Conservation (phyloP, 2,888 invertebrate genomes). For the Lacanobia oleracea region DNA sequence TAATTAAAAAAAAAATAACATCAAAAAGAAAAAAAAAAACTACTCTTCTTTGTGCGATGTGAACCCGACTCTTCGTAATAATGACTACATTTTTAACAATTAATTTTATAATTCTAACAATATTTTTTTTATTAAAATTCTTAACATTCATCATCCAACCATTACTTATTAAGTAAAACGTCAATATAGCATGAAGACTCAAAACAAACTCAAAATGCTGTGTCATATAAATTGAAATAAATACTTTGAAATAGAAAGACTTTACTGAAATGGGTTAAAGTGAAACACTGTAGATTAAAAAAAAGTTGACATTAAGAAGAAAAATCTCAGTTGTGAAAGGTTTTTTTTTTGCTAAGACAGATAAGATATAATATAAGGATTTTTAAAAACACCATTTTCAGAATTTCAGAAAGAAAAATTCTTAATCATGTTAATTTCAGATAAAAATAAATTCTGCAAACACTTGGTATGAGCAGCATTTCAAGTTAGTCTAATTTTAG, state of each 20-base stretch:
- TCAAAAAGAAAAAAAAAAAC: conserved; percentile 63
- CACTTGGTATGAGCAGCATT: conserved; percentile 47
- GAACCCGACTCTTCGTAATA: conserved; percentile 82
- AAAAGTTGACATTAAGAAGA: too few species aligned
- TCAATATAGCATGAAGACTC: conserved; percentile 73
- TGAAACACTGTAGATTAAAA: too few species aligned
- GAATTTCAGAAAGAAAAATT: neutral
- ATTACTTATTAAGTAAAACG: conserved; percentile 78
- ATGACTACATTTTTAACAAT: conserved; percentile 83
- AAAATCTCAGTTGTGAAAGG: too few species aligned
- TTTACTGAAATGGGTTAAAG: neutral
- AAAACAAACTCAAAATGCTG: conserved; percentile 53
- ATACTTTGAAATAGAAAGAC: neutral
- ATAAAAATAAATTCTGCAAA: neutral
- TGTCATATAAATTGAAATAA: conserved; percentile 5
- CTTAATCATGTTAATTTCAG: neutral
- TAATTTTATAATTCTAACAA: conserved; percentile 75
- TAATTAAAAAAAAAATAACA: conserved; percentile 19
- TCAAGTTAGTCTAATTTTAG: conserved; percentile 60
- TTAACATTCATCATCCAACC: conserved; percentile 80
- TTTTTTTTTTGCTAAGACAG: too few species aligned
- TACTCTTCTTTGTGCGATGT: conserved; percentile 87
- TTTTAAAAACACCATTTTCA: neutral
- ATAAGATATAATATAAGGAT: too few species aligned
- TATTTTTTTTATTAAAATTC: conserved; percentile 67